phyloP scores from a whole-genome alignment of 2,888 invertebrate species.

The Aquatica leii region DNA sequence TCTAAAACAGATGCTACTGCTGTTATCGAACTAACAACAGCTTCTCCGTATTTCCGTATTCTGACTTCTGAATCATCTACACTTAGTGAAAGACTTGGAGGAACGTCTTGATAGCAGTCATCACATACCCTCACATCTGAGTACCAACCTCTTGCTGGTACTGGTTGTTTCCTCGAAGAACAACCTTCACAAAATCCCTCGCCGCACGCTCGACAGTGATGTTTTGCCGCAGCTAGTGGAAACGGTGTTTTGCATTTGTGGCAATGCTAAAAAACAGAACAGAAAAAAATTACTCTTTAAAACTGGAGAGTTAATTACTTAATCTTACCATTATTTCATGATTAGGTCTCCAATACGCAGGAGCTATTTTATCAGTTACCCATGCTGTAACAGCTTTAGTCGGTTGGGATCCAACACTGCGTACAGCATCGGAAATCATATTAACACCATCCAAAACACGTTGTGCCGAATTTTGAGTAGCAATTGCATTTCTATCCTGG shows the following conservation, averaged over 20 bases:
- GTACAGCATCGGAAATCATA: slow-evolving; percentile 66
- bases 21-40: slow-evolving; percentile 74
- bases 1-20: slow-evolving; percentile 75
- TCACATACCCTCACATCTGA: slow-evolving; percentile 79
- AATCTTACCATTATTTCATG: slow-evolving; percentile 71
- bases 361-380: slow-evolving; percentile 81
- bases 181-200: slow-evolving; percentile 81
- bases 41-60: slow-evolving; percentile 74
- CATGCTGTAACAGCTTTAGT: slow-evolving; percentile 73
- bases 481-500: slow-evolving; percentile 55
- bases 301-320: too few species aligned
- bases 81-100: slow-evolving; percentile 51
- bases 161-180: slow-evolving; percentile 71
- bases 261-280: slow-evolving; percentile 66
- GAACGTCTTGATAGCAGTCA: slow-evolving; percentile 64
- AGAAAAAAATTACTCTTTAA: too few species aligned
- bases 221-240: slow-evolving; percentile 67
- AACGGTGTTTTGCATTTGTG: slow-evolving; percentile 70
- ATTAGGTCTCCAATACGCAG: slow-evolving; percentile 83
- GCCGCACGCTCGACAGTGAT: slow-evolving; percentile 82
- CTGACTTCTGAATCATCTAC: slow-evolving; percentile 60
- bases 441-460: slow-evolving; percentile 68
- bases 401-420: slow-evolving; percentile 74
- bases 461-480: slow-evolving; percentile 57
- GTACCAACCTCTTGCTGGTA: slow-evolving; percentile 77